Percentiles rank a stretch among this genome's conserved stretches.
phyloP scores from a whole-genome alignment of 2,888 invertebrate species.

The Lymantria dispar region DNA sequence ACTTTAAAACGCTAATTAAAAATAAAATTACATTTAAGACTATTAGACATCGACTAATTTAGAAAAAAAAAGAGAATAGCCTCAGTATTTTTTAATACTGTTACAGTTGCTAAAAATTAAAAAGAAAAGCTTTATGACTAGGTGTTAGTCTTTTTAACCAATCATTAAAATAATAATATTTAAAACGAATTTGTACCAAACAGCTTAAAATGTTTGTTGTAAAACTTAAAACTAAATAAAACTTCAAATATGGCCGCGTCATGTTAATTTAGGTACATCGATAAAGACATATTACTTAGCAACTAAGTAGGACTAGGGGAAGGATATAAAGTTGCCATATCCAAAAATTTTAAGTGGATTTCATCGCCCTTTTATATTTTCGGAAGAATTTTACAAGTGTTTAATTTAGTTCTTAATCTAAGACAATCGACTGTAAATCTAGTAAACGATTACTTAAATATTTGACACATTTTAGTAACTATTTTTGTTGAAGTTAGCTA shows the following conservation, averaged over 20 bases:
- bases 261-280: constrained; percentile 41
- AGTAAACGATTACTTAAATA: too few species aligned
- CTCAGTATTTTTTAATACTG: neutral
- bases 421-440: too few species aligned
- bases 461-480: too few species aligned
- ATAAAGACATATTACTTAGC: constrained; percentile 3
- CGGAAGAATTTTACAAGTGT: too few species aligned
- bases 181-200: constrained; percentile 18
- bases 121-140: constrained; percentile 45
- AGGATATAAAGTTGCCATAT: neutral
- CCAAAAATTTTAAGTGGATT: too few species aligned
- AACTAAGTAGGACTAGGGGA: neutral
- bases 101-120: neutral
- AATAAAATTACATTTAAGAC: neutral
- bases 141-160: constrained; percentile 50
- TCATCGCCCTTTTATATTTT: too few species aligned
- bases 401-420: too few species aligned
- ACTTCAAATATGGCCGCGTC: constrained; percentile 49
- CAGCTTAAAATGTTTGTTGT: constrained; percentile 15
- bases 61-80: neutral
- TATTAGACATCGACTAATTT: neutral
- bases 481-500: too few species aligned
- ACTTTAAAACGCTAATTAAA: neutral
- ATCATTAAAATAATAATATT: too few species aligned
- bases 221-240: constrained; percentile 33